Percentiles rank a stretch among this genome's conserved stretches.
phyloP scores from a whole-genome alignment of 2,113 vertebrate genomes.

The Orientallactaga bullata region DNA sequence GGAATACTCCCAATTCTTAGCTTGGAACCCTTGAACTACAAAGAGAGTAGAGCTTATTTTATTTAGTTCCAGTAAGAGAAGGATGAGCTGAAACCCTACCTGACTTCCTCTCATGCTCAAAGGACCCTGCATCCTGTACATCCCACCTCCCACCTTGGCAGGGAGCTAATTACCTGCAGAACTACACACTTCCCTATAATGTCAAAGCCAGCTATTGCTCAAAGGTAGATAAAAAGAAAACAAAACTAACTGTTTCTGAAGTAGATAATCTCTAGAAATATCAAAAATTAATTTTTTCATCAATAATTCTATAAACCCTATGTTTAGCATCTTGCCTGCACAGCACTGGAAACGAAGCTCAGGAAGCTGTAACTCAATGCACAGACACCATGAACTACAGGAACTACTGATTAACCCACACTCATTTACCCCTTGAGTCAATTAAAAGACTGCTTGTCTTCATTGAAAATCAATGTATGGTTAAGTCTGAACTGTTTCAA shows the following conservation, averaged over 20 bases:
- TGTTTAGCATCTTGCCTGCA: neutral
- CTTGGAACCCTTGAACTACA: neutral
- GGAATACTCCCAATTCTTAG: neutral
- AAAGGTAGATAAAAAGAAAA: neutral
- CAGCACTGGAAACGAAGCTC: neutral
- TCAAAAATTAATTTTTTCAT: conserved; percentile 23
- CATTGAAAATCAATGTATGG: conserved; percentile 33
- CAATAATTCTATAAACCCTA: neutral
- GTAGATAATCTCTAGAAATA: neutral
- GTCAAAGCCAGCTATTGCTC: neutral
- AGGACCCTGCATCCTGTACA: neutral
- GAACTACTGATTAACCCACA: neutral
- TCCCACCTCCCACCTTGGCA: neutral
- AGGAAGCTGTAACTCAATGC: neutral
- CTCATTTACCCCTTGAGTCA: neutral
- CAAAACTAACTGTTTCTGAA: neutral
- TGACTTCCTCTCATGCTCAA: neutral
- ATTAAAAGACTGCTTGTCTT: conserved; percentile 61
- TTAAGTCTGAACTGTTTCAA: conserved; percentile 3
- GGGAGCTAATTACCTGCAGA: neutral
- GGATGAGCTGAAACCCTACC: neutral
- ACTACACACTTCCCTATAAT: neutral
- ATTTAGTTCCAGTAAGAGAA: neutral
- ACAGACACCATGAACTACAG: neutral
- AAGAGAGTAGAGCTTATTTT: conserved; percentile 33